Evolutionary conservation across 2,113 vertebrate genomes (phyloP).

Genomic region (Pterocles burchelli): DNA sequence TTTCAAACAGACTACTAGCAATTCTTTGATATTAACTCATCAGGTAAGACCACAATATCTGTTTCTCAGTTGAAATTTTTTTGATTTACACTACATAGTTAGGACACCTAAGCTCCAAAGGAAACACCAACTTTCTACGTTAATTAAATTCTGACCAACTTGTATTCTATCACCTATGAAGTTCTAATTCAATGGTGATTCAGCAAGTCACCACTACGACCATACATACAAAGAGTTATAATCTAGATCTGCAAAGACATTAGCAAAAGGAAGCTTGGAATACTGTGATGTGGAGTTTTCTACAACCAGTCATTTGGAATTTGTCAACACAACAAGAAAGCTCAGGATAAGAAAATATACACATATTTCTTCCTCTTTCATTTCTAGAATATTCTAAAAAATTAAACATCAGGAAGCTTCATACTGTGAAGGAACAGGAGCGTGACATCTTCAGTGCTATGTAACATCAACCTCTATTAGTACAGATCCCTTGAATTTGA

Average conservation of each 20-base stretch:
- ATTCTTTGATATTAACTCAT: background rate
- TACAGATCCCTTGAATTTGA: background rate
- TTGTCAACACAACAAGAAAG: background rate
- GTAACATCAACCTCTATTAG: background rate
- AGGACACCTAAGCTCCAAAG: background rate
- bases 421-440: background rate
- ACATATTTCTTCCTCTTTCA: background rate
- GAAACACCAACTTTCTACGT: background rate
- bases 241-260: background rate
- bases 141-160: background rate
- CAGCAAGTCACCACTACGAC: background rate
- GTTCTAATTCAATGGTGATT: background rate
- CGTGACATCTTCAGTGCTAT: background rate
- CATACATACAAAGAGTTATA: background rate
- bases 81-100: background rate
- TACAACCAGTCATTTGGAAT: background rate
- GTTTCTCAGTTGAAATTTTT: background rate
- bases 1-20: background rate
- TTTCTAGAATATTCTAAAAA: background rate
- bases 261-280: background rate
- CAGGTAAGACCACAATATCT: background rate
- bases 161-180: background rate
- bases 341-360: background rate
- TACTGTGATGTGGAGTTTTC: background rate
- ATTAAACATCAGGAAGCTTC: background rate